Percentiles rank a stretch among this genome's conserved stretches.
Conservation (phyloP, 1,140 invertebrate species). For the Sinonovacula constricta region DNA sequence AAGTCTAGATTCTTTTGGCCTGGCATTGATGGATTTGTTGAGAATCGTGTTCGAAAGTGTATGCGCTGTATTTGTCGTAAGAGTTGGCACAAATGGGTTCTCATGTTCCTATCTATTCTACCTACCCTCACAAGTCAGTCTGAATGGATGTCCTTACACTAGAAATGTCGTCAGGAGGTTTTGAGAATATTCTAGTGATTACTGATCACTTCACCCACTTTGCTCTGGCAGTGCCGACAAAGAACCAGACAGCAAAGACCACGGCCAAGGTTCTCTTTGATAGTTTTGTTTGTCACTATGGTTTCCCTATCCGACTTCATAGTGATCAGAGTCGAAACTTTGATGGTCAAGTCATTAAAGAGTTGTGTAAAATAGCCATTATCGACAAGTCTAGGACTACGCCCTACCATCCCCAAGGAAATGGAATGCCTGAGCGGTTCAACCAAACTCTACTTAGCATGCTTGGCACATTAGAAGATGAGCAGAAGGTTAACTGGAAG, state of each 20-base stretch:
- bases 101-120: not conserved
- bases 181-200: slow-evolving; percentile 37
- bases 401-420: slow-evolving; percentile 40
- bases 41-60: not conserved
- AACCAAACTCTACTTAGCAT: slow-evolving; percentile 44
- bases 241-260: slow-evolving; percentile 23
- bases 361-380: slow-evolving; percentile 1
- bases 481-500: slow-evolving; percentile 41
- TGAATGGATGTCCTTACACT: slow-evolving; percentile 38
- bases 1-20: not conserved
- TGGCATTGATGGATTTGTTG: not conserved
- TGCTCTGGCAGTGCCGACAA: slow-evolving; percentile 24
- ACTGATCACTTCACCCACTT: slow-evolving; percentile 48
- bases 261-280: slow-evolving; percentile 33
- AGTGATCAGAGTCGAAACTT: slow-evolving; percentile 39
- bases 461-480: slow-evolving; percentile 27
- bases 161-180: slow-evolving; percentile 26
- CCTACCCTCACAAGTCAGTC: slow-evolving; percentile 26
- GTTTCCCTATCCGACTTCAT: not conserved
- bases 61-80: not conserved
- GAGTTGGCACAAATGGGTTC: not conserved
- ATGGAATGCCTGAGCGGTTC: slow-evolving; percentile 42
- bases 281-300: slow-evolving; percentile 24
- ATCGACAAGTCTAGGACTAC: slow-evolving; percentile 44
- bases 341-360: slow-evolving; percentile 18